phyloP scores from a whole-genome alignment of 2,888 invertebrate species.

The Apotomis betuletana region DNA sequence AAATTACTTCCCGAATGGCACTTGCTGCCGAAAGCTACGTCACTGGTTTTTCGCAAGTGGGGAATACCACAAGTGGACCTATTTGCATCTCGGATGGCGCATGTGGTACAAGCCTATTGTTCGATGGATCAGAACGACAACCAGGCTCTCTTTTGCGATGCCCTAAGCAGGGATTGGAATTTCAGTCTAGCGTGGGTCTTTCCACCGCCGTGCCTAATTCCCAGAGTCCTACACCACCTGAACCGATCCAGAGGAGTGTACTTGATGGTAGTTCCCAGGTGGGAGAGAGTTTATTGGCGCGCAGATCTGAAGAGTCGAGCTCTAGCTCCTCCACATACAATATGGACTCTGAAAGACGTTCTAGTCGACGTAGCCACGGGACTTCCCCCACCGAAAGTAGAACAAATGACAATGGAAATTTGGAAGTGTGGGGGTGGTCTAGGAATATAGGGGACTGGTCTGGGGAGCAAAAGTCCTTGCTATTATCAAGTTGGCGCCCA shows the following conservation, averaged over 20 bases:
- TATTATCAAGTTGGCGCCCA: background rate
- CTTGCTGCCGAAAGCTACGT: background rate
- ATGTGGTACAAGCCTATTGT: background rate
- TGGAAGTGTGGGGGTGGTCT: slow-evolving; percentile 1
- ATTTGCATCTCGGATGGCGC: background rate
- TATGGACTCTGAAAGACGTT: background rate
- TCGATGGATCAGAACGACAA: background rate
- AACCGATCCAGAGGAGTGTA: background rate
- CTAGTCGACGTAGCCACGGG: background rate
- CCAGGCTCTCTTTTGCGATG: background rate
- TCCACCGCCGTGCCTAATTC: background rate
- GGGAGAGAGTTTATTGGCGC: background rate
- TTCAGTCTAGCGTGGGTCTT: background rate
- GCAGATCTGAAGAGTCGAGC: slow-evolving; percentile 3
- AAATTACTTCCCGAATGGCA: background rate
- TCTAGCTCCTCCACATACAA: background rate
- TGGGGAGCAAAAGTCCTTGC: background rate
- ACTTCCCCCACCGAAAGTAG: background rate
- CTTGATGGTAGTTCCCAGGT: background rate
- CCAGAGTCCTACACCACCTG: background rate
- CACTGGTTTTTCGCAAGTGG: background rate
- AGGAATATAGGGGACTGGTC: background rate
- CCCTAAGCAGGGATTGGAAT: background rate
- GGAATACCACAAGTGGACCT: background rate
- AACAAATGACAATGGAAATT: background rate